Evolutionary conservation across 2,888 invertebrate species (phyloP), one percentile per base, ranked within the genome.

Genomic region (Alviniconcha strummeri): DNA sequence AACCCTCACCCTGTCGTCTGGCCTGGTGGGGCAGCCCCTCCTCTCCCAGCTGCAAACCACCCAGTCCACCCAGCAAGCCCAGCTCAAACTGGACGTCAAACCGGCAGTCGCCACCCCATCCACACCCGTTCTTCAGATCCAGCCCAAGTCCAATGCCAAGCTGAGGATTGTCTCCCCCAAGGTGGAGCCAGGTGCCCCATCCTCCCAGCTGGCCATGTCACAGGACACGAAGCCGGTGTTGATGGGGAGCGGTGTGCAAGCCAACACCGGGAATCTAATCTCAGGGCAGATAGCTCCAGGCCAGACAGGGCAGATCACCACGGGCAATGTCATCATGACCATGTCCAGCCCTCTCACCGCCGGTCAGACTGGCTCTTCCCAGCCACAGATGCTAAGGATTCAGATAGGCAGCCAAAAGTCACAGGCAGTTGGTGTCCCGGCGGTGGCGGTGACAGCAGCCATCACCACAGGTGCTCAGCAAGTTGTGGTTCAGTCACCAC

Each of bases 1-100:
- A 67, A 83, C 81, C 64, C 75, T 57, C 56, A 79, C 57, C 56
- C 7, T 79, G 11, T 15, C 60, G 17, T 56, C 74, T 56, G 78
- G 56, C 67, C 83, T 84, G 81, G 85, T 85, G 15, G 86, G 86
- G 71, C 87, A 87, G 75, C 84, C 85, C 55, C 85, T 83, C n/a
- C 83, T 86, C 15, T 83, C 85, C 36, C 86, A 86, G 52, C 81
- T 87, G 67, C 86, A 86, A 72, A 52, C 81, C 7, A 64, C 78
- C 55, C 77, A 74, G 71, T 78, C 67, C 83, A 55, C 77, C 67
- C 67, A 55, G 52, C 79, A 54, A 36, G 67, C 15, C 69, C 83
- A 64, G 60, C 83, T 69, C 69, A 78, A 74, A 56, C 76, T 81
- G 80, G 79, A 81, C 64, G 82, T 84, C 15, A 82, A 82, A 36